A percentile compares a stretch with the other conserved stretches of the same genome.
Conservation (phyloP, 53 echinoderm and acorn worm genomes). For the Holothuria scabra region DNA sequence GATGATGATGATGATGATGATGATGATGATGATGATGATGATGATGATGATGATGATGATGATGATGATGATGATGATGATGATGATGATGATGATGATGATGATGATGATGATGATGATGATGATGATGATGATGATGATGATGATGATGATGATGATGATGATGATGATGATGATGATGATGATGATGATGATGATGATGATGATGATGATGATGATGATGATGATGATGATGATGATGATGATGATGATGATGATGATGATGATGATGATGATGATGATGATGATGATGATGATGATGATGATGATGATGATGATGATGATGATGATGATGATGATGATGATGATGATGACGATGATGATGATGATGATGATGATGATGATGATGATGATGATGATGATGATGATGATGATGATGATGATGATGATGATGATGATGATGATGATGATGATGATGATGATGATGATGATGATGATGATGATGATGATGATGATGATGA, state of each 20-base stretch:
- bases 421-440: slow-evolving; percentile 11
- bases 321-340: slow-evolving; percentile 11
- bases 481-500: slow-evolving; percentile 7
- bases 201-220: not conserved
- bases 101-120: slow-evolving; percentile 7
- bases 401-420: slow-evolving; percentile 11
- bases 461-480: not conserved
- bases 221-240: not conserved
- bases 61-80: not conserved
- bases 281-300: slow-evolving; percentile 11
- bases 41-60: not conserved
- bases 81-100: slow-evolving; percentile 3
- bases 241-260: slow-evolving; percentile 11
- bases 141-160: not conserved
- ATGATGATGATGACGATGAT: slow-evolving; percentile 7
- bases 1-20: not conserved
- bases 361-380: slow-evolving; percentile 11
- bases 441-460: slow-evolving; percentile 11
- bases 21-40: not conserved
- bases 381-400: slow-evolving; percentile 4
- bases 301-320: slow-evolving; percentile 11
- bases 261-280: slow-evolving; percentile 11
- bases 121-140: not conserved
- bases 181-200: not conserved
- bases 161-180: not conserved